These are phyloP conservation scores for Speoplatyrhinus poulsoni DNA, from an alignment of 2,113 vertebrate genomes.

Conservation along the genomic window DNA sequence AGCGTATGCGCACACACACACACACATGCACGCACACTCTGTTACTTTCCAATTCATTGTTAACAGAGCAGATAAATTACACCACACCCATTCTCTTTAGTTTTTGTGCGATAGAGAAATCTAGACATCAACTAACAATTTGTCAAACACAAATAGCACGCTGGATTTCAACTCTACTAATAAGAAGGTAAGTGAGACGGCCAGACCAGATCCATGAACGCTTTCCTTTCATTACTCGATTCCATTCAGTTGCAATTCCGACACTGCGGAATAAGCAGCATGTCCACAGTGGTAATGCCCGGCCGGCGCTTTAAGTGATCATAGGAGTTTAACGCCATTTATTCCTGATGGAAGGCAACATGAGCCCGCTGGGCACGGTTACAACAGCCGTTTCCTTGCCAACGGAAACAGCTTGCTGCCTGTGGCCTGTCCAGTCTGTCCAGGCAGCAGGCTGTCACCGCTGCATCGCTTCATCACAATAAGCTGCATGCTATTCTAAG, in stretches of 20 bases:
- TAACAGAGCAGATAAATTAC: no score
- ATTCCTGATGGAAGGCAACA: slow-evolving; percentile 58
- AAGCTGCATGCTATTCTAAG: slow-evolving; percentile 12
- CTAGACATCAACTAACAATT: no score
- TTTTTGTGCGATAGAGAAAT: no score
- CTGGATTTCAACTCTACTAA: no score
- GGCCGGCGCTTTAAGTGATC: slow-evolving; percentile 70
- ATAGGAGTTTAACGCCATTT: slow-evolving; percentile 75
- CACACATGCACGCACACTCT: no score
- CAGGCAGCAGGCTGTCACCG: slow-evolving; percentile 3
- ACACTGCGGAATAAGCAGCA: slow-evolving; percentile 4
- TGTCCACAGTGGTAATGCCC: slow-evolving; percentile 59
- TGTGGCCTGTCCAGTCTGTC: slow-evolving; percentile 9
- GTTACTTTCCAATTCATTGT: no score
- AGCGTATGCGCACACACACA: no score
- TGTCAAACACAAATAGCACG: no score
- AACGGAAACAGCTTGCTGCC: slow-evolving; percentile 29
- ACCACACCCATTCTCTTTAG: neutral
- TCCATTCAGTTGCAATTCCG: slow-evolving; percentile 20
- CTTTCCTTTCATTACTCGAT: slow-evolving; percentile 21
- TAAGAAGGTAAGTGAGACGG: no score
- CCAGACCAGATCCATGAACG: no score
- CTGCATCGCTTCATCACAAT: slow-evolving; percentile 19
- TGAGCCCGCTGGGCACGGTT: slow-evolving; percentile 45
- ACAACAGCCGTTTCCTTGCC: slow-evolving; percentile 54